Conservation (phyloP, 2,797 vertebrate species). For the Percopsis omiscomaycus region DNA sequence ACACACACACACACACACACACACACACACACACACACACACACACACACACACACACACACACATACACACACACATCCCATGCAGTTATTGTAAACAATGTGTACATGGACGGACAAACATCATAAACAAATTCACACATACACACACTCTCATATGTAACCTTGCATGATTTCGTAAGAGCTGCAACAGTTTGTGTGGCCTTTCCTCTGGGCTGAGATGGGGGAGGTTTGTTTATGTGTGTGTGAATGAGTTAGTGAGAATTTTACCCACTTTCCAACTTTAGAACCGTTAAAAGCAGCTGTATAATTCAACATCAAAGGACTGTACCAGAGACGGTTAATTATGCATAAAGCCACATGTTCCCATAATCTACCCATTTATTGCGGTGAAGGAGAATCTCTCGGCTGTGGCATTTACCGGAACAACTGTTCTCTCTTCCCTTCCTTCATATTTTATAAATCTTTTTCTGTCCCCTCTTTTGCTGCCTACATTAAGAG, state of each 20-base stretch:
- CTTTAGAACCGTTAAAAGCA: slow-evolving; percentile 71
- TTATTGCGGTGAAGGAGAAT: slow-evolving; percentile 68
- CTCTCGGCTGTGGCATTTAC: slow-evolving; percentile 64
- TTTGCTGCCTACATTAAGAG: slow-evolving; percentile 59
- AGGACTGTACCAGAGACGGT: slow-evolving; percentile 53
- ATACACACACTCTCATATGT: slow-evolving; percentile 1
- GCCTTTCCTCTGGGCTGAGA: slow-evolving; percentile 3
- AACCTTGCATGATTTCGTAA: slow-evolving; percentile 15
- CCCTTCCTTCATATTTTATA: slow-evolving; percentile 77
- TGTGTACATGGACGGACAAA: neutral
- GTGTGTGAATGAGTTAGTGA: slow-evolving; percentile 32
- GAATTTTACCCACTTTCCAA: slow-evolving; percentile 54
- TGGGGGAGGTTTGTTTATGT: neutral
- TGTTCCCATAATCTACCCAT: slow-evolving; percentile 78
- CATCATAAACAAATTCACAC: neutral
- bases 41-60: neutral
- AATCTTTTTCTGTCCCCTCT: slow-evolving; percentile 58
- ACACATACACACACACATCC: neutral
- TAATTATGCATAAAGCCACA: slow-evolving; percentile 79
- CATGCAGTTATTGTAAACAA: neutral
- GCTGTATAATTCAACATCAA: slow-evolving; percentile 75
- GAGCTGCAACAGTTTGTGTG: slow-evolving; percentile 39
- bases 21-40: neutral
- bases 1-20: no score
- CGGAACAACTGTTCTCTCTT: slow-evolving; percentile 66